phyloP scores from a whole-genome alignment of 2,797 vertebrate species.

The Rhynchotus rufescens region DNA sequence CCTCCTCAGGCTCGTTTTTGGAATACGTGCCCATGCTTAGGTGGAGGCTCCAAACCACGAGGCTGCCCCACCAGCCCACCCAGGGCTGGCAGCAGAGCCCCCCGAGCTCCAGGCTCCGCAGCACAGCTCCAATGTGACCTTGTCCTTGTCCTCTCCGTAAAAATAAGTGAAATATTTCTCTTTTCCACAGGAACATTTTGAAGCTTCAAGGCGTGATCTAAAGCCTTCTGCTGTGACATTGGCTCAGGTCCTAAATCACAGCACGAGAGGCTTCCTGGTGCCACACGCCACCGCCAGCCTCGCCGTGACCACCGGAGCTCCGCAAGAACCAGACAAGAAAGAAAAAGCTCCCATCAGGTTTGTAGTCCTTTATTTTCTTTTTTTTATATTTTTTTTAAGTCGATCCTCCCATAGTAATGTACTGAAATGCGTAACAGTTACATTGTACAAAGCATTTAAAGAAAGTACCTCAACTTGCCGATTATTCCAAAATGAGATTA shows the following conservation, averaged over 20 bases:
- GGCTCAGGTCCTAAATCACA: neutral
- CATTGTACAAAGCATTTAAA: conserved; percentile 99
- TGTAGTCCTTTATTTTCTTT: conserved; percentile 97
- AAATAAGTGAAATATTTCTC: neutral
- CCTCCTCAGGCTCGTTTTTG: no score
- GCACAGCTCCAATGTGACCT: neutral
- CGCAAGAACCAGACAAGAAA: conserved; percentile 29
- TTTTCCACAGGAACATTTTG: neutral
- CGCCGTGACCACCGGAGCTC: neutral
- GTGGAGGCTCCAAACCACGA: no score
- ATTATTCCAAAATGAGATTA: conserved; percentile 99
- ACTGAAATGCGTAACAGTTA: conserved; percentile 99
- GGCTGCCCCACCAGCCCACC: fast-evolving
- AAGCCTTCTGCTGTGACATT: neutral
- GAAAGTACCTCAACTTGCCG: conserved; percentile 99
- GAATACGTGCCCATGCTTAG: no score
- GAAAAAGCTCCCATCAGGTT: conserved; percentile 80
- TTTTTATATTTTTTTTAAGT: conserved; percentile 80
- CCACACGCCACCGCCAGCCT: no score
- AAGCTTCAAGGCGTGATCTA: neutral
- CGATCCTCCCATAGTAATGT: conserved; percentile 98
- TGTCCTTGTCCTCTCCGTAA: neutral
- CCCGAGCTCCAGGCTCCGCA: neutral
- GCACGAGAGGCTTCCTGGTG: neutral
- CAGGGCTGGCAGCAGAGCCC: neutral